phyloP scores from a whole-genome alignment of 2,888 invertebrate genomes.

The Neoitamus cyanurus region DNA sequence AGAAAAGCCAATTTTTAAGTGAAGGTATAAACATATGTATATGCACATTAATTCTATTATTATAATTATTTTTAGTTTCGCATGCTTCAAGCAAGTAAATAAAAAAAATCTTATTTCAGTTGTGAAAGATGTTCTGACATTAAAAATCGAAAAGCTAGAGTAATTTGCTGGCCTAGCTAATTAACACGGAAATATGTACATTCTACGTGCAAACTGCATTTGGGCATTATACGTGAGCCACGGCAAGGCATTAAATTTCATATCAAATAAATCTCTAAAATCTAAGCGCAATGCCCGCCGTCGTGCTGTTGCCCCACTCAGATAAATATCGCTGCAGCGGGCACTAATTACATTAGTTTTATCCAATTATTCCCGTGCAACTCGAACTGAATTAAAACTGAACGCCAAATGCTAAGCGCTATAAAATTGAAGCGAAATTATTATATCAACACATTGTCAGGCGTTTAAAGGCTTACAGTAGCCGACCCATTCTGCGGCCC shows the following conservation, averaged over 20 bases:
- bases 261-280: conserved; percentile 20
- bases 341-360: conserved; percentile 31
- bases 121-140: neutral
- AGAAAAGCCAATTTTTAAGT: too few species aligned
- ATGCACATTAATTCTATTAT: too few species aligned
- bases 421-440: conserved; percentile 30
- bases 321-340: neutral
- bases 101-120: neutral
- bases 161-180: neutral
- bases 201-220: neutral
- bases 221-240: neutral
- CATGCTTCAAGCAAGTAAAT: too few species aligned
- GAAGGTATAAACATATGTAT: too few species aligned
- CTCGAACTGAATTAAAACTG: conserved; percentile 16
- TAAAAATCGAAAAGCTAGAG: neutral
- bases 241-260: neutral
- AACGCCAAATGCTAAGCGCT: neutral
- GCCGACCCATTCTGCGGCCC: neutral
- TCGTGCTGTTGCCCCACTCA: neutral
- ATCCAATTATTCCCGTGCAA: neutral
- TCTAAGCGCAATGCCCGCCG: neutral
- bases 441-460: conserved; percentile 27
- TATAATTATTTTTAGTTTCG: too few species aligned
- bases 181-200: neutral
- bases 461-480: neutral